Base-by-base conservation (phyloP, 2,797 vertebrate genomes). In the Limosa lapponica region DNA sequence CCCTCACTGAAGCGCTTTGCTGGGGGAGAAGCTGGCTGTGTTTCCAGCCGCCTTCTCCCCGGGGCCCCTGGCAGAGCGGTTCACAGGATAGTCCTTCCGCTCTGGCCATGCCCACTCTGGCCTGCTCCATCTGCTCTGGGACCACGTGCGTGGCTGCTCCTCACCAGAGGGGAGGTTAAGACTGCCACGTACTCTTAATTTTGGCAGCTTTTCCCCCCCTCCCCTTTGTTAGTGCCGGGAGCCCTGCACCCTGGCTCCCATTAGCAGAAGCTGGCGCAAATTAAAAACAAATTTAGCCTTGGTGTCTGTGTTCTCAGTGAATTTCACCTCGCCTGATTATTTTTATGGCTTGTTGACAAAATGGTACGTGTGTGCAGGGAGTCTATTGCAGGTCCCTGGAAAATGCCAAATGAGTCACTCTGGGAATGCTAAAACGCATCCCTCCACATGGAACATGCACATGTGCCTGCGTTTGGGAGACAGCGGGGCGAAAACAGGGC, bases 331-430 rank as follows among this genome's bases (percentile, higher is more conserved):
- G 1, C 66, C 84, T 78, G 71, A 78, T 91, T 82, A 67, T 96
- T 89, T 91, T 95, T 82, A 96, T 81, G 88, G 92, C 90, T 90
- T 85, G 73, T 90, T 97, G 87, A 91, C 93, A 95, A 94, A 97
- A 95, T 24, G 61, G 93, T 82, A 79, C 3, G 69, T 32, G 65
- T 77, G 69, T 39, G 65, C 2, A 0, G 90, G 89, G 62, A 90
- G 48, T 43, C 83, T 95, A 36, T 66, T 43, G 84, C 91, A 88
- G 90, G 82, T 94, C 88, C 91, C 95, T 88, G 92, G 78, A 94
- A 97, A 96, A 96, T 91, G 94, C 87, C 90, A 93, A 83, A 91
- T 90, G 93, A 96, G 83, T 91, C 92, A 95, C 90, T 95, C 30
- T 69, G 93, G 91, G 87, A 87, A 90, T 30, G 84, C 92, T 92